These are phyloP conservation scores for Phengaris arion DNA, from an alignment of 2,888 invertebrate species.

Conservation along the genomic window DNA sequence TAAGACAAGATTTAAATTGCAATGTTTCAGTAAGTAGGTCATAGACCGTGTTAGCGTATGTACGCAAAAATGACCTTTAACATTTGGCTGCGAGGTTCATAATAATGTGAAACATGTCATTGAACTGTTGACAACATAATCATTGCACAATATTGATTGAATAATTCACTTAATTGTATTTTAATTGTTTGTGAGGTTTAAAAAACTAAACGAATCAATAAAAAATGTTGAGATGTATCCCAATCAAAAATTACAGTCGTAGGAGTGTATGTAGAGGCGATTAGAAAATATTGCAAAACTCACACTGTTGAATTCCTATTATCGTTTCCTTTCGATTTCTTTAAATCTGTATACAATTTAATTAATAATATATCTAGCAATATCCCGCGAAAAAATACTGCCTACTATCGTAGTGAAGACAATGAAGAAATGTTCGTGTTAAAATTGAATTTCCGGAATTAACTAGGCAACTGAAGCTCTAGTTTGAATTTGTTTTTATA, in stretches of 20 bases:
- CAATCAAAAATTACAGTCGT: not conserved
- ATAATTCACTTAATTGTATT: conserved; percentile 4
- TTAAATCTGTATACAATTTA: too few relatives aligned
- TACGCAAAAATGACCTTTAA: conserved; percentile 24
- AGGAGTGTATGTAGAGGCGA: too few relatives aligned
- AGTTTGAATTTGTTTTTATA: too few relatives aligned
- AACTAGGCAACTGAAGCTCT: too few relatives aligned
- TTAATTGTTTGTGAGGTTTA: not conserved
- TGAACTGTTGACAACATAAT: conserved; percentile 14
- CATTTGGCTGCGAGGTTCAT: conserved; percentile 1
- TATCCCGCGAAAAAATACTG: too few relatives aligned
- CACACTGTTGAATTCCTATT: too few relatives aligned
- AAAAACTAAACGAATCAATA: not conserved
- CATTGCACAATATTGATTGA: conserved; percentile 27
- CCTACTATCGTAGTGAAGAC: too few relatives aligned
- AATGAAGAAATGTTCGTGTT: too few relatives aligned
- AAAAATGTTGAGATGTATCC: not conserved
- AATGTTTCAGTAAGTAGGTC: conserved; percentile 4
- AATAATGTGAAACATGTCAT: not conserved
- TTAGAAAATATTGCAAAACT: too few relatives aligned
- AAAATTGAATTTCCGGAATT: too few relatives aligned
- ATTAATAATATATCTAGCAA: too few relatives aligned
- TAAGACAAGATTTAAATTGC: not conserved
- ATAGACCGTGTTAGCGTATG: not conserved
- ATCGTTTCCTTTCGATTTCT: too few relatives aligned